phyloP scores from a whole-genome alignment of 1,140 invertebrate genomes.

The Sitophilus oryzae region DNA sequence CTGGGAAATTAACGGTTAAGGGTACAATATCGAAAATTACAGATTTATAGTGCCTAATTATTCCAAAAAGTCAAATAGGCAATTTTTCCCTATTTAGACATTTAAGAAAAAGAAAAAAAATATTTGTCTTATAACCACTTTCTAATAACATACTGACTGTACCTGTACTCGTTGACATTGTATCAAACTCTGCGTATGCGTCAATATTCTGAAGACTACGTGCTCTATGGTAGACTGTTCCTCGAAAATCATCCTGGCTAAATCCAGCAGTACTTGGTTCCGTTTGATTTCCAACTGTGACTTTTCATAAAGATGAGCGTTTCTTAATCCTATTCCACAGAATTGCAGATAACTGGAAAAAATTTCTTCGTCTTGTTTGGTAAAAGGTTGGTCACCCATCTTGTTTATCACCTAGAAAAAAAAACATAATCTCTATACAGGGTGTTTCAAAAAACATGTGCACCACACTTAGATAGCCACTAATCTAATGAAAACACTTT shows the following conservation, averaged over 20 bases:
- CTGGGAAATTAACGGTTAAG: background rate
- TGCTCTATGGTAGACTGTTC: slow-evolving; percentile 95
- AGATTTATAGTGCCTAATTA: too few species aligned
- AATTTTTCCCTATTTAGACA: too few species aligned
- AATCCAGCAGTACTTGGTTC: slow-evolving; percentile 89
- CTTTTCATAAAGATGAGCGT: slow-evolving; percentile 90
- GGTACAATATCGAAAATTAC: too few species aligned
- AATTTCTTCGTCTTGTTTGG: slow-evolving; percentile 81
- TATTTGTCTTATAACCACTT: too few species aligned
- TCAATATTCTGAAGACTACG: slow-evolving; percentile 89
- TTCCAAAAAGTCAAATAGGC: too few species aligned
- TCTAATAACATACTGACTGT: too few species aligned
- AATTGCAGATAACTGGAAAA: slow-evolving; percentile 92
- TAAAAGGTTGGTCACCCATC: slow-evolving; percentile 72
- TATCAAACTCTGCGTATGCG: slow-evolving; percentile 89
- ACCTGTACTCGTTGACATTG: slow-evolving; percentile 90
- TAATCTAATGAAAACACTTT: too few species aligned
- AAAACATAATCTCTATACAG: slow-evolving; percentile 11
- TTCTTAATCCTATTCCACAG: slow-evolving; percentile 89
- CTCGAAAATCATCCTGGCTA: slow-evolving; percentile 94
- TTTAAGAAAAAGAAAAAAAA: too few species aligned
- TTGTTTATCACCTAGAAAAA: slow-evolving; percentile 83
- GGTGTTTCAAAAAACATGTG: too few species aligned
- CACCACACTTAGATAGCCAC: too few species aligned
- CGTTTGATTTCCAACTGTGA: slow-evolving; percentile 90